phyloP scores from a whole-genome alignment of 2,797 vertebrate species.

The Meda fulgida region DNA sequence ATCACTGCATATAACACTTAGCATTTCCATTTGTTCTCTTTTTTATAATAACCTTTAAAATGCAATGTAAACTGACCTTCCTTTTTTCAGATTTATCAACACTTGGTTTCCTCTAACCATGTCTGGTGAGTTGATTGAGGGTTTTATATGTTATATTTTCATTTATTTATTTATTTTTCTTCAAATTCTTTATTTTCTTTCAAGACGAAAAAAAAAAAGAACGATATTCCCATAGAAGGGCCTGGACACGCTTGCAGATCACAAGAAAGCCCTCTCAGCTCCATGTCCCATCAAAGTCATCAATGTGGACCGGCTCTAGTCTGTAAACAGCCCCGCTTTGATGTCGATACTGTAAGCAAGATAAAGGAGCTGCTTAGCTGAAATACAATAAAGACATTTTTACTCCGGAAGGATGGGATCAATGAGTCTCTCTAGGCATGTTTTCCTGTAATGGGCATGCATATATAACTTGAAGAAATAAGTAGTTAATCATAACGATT shows the following conservation, averaged over 20 bases:
- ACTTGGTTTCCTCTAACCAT: background rate
- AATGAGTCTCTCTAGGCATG: slow-evolving; percentile 68
- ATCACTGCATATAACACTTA: background rate
- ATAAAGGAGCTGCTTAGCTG: slow-evolving; percentile 75
- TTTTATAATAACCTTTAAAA: background rate
- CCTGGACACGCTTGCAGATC: background rate
- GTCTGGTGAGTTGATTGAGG: background rate
- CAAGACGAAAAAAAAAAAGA: background rate
- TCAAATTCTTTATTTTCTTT: background rate
- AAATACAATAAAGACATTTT: slow-evolving; percentile 80
- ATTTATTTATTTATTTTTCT: background rate
- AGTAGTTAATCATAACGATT: slow-evolving; percentile 62
- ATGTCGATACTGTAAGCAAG: slow-evolving; percentile 75
- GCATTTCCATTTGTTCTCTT: background rate
- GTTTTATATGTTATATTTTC: background rate
- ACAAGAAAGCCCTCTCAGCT: slow-evolving; percentile 32
- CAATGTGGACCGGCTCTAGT: slow-evolving; percentile 17
- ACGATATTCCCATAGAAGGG: background rate
- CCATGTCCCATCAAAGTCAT: slow-evolving; percentile 46
- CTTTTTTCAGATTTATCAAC: background rate
- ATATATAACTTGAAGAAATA: slow-evolving; percentile 68
- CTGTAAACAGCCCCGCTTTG: slow-evolving; percentile 44
- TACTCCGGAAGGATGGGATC: slow-evolving; percentile 70
- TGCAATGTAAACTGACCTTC: background rate
- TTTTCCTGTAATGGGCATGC: slow-evolving; percentile 76